Evolutionary conservation across 1,140 invertebrate species (phyloP).

Genomic region (Pseudomyrmex concolor): DNA sequence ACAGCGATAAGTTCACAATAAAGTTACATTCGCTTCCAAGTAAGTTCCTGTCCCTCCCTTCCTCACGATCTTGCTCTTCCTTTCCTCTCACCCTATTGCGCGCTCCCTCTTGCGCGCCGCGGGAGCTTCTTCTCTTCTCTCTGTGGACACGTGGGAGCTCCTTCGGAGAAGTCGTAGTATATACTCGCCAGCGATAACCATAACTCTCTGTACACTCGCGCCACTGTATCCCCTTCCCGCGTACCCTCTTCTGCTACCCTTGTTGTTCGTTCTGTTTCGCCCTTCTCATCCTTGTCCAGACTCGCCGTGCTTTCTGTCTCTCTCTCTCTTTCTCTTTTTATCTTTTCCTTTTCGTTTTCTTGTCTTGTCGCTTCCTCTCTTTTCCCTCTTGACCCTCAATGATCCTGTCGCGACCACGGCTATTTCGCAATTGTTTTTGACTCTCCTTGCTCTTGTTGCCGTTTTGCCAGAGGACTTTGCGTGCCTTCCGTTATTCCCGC

Average conservation of each 20-base stretch:
- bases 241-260: conserved; percentile 49
- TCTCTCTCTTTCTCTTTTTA: conserved; percentile 41
- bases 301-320: conserved; percentile 25
- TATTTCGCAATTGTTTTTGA: conserved; percentile 72
- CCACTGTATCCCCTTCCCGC: conserved; percentile 56
- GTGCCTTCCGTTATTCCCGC: conserved; percentile 39
- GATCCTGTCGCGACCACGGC: conserved; percentile 55
- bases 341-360: conserved; percentile 31
- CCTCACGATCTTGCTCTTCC: conserved; percentile 48
- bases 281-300: neutral
- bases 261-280: conserved; percentile 55
- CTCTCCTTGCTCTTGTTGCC: conserved; percentile 64
- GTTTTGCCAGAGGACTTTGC: conserved; percentile 36
- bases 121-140: conserved; percentile 16
- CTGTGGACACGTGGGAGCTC: conserved; percentile 53
- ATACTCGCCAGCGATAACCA: conserved; percentile 69
- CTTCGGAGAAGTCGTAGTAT: conserved; percentile 49
- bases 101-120: conserved; percentile 1
- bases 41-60: conserved; percentile 73
- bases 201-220: conserved; percentile 70
- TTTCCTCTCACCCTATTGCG: conserved; percentile 2
- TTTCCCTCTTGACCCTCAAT: conserved; percentile 1
- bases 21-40: conserved; percentile 82
- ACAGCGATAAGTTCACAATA: conserved; percentile 85
- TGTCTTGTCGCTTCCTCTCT: neutral